phyloP scores from a whole-genome alignment of 2,113 vertebrate genomes.

The Fukomys damarensis region DNA sequence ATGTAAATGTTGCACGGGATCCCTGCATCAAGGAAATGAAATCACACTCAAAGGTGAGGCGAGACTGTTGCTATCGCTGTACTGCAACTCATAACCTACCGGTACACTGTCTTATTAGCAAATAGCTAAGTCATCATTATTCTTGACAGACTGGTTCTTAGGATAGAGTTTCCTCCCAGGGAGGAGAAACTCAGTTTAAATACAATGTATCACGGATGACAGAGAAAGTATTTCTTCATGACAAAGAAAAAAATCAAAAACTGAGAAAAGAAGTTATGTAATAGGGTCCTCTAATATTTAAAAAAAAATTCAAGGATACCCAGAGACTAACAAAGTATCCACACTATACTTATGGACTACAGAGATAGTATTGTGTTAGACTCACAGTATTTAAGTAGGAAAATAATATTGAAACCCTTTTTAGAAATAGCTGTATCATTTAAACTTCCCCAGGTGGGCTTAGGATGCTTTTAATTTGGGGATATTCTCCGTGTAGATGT shows the following conservation, averaged over 20 bases:
- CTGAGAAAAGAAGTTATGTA: not conserved
- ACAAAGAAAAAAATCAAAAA: not conserved
- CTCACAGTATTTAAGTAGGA: not conserved
- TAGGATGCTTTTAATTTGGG: slow-evolving; percentile 50
- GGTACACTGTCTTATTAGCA: slow-evolving; percentile 69
- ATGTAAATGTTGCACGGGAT: not conserved
- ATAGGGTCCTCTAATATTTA: not conserved
- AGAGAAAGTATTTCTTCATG: not conserved
- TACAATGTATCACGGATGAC: slow-evolving; percentile 30
- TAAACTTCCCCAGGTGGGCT: not conserved
- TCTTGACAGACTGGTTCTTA: slow-evolving; percentile 78
- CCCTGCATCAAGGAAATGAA: not conserved
- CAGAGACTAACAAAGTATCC: not conserved
- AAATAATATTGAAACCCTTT: slow-evolving; percentile 22
- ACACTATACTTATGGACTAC: not conserved
- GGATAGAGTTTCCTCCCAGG: slow-evolving; percentile 38
- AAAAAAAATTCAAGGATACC: not conserved
- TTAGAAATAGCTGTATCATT: slow-evolving; percentile 21
- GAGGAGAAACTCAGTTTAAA: slow-evolving; percentile 66
- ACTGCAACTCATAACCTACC: not conserved
- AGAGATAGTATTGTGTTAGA: not conserved
- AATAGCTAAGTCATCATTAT: slow-evolving; percentile 51
- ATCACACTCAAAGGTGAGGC: slow-evolving; percentile 43
- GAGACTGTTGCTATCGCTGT: slow-evolving; percentile 17
- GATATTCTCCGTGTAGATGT: not conserved